phyloP scores from a whole-genome alignment of 2,888 invertebrate species.

The Pollenia amentaria region DNA sequence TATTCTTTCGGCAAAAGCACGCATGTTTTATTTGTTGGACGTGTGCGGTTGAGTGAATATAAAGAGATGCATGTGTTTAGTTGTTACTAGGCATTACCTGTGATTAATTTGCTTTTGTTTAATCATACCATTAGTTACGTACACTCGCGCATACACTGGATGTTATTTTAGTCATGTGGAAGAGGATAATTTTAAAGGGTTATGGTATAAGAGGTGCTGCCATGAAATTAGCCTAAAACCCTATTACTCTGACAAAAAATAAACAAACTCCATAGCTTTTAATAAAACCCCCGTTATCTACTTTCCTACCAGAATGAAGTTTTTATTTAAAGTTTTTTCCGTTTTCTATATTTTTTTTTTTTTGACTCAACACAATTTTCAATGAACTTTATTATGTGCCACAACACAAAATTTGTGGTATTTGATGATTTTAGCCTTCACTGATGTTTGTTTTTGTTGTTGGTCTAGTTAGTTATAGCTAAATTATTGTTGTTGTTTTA shows the following conservation, averaged over 20 bases:
- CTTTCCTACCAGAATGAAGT: neutral
- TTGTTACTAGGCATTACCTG: slow-evolving; percentile 37
- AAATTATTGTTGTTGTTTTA: slow-evolving; percentile 1
- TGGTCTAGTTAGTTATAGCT: slow-evolving; percentile 20
- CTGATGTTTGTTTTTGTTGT: slow-evolving; percentile 9
- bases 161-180: too few species aligned
- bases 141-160: neutral
- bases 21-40: neutral
- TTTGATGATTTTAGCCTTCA: slow-evolving; percentile 56
- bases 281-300: slow-evolving; percentile 1
- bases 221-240: too few species aligned
- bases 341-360: neutral
- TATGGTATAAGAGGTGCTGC: too few species aligned
- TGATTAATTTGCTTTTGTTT: slow-evolving; percentile 60
- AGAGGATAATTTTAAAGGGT: too few species aligned
- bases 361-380: slow-evolving; percentile 12
- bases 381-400: slow-evolving; percentile 59
- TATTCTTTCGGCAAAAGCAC: slow-evolving; percentile 2
- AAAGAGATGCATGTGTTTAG: neutral
- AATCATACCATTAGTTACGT: slow-evolving; percentile 32
- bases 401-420: slow-evolving; percentile 63
- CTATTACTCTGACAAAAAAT: too few species aligned
- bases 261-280: neutral
- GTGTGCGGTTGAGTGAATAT: neutral
- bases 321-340: neutral